Base-by-base conservation (phyloP, 2,888 invertebrate species). In the Abscondita cerata region DNA sequence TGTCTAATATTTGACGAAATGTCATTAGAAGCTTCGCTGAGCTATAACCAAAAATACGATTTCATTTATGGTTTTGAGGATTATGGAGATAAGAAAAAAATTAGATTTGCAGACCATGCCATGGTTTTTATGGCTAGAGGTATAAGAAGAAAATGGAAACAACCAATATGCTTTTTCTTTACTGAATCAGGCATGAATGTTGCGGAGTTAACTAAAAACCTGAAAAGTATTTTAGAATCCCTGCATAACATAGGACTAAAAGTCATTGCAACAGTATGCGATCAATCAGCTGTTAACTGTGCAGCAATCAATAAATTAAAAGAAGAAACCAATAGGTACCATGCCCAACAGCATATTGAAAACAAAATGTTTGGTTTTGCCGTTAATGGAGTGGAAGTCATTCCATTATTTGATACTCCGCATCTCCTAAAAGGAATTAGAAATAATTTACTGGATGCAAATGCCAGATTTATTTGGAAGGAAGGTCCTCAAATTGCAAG, bases 391-490 rank as follows among this genome's bases (percentile, higher is more conserved):
- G 0, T 54, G 6, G 59, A 62, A 50, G 20, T 62, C 13, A 41
- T 63, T 9, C 62, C 53, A 8, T 19, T 62, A 1, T 63, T 51
- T 48, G 65, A 65, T 57, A 31, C 53, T 9, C 65, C 65, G 5
- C 62, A 62, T 46, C 46, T 65, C 1, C 44, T 65, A 12, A 65
- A 65, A 54, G 57, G 60, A 0, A 48, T 58, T 1, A 41, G 62
- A 5, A 65, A 59, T 15, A 62, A 59, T 47, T 16, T 62, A 19
- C 40, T 59, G 4, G 25, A 31, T 15, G 40, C 12, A 5, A 52
- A 61, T 12, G 38, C 13, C 3, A 19, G 19, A 1, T 51, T 51
- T 18, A 18, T 4, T 1, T n/a, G n/a, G n/a, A 16, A 51, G 2
- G n/a, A 8, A 6, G 16, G 3, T 15, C 48, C 47, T 0, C 52